Base-by-base conservation (phyloP, 1,140 invertebrate species). In the Drosophila sucinea region DNA sequence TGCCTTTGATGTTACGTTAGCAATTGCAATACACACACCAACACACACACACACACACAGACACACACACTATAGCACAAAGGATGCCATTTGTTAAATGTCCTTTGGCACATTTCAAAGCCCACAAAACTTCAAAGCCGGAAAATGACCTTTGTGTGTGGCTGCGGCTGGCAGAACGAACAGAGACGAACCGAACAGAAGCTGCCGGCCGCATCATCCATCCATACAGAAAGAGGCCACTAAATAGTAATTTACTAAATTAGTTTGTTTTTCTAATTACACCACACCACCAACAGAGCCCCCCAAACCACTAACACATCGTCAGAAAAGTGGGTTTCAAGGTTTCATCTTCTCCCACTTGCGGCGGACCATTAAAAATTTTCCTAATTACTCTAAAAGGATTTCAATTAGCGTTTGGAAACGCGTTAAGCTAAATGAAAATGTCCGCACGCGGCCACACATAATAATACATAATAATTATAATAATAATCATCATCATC, bases 161-260 rank as follows among this genome's bases (percentile, higher is more conserved):
- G 55, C 69, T 51, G 44, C 44, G 44, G 44, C 44, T 51, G 44
- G 44, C 40, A 41, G 25, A 51, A 51, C 8, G 41, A 6, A 44
- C n/a, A 51, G 44, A 51, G 44, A 47, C 44, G 44, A 47, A 47
- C 44, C 6, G 44, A 51, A 7, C 44, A 25, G 70, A 62, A 77
- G 68, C 76, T 79, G 76, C 40, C 17, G 17, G 71, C 51, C 44
- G 64, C 66, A 62, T 17, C 17, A 17, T 0, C 17, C 17, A 17
- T 60, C 54, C 71, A 68, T 55, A 56, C 66, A 62, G 67, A 79
- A 82, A 79, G 63, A 57, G 30, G 64, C 79, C 72, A 77, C 83
- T 87, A 89, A 87, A 87, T 87, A 87, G 84, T 87, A 87, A 89
- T 89, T 87, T 89, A 89, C 76, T 71, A 87, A 87, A 87, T 87